Percentiles rank a stretch among this genome's conserved stretches.
These are phyloP conservation scores for Pediacus dermestoides DNA, from an alignment of 2,888 invertebrate species.

Conservation along the genomic window DNA sequence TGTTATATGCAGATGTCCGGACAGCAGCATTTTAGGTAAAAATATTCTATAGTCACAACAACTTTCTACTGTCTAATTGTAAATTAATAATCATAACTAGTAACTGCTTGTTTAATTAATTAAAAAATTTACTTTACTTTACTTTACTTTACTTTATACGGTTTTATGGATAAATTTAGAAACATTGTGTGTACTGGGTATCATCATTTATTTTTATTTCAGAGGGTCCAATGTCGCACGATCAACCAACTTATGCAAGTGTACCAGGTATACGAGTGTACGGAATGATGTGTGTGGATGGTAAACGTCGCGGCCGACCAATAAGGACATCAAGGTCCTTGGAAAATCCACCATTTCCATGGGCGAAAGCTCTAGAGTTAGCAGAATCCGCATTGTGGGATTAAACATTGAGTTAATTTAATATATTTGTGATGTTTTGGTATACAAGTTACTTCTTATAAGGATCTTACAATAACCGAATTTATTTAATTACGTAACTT, in stretches of 20 bases:
- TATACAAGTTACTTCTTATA: conserved; percentile 11
- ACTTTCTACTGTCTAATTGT: not conserved
- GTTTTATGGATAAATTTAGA: too few species aligned
- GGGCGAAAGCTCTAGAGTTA: conserved; percentile 72
- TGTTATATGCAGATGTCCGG: conserved; percentile 87
- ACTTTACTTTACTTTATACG: too few species aligned
- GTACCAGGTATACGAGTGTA: conserved; percentile 91
- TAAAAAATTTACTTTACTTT: not conserved
- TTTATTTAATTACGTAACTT: conserved; percentile 14
- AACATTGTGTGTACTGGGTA: too few species aligned
- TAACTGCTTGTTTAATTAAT: too few species aligned
- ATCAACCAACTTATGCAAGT: conserved; percentile 89
- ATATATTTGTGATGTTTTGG: conserved; percentile 16
- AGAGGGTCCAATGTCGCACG: conserved; percentile 94
- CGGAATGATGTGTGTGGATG: conserved; percentile 86
- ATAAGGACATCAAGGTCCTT: conserved; percentile 50
- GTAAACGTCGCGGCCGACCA: conserved; percentile 46
- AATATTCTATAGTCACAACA: too few species aligned
- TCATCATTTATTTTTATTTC: conserved; percentile 31
- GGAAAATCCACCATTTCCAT: conserved; percentile 65
- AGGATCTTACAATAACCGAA: conserved; percentile 13
- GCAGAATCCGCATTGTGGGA: conserved; percentile 69
- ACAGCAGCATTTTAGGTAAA: conserved; percentile 78
- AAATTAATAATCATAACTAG: conserved; percentile 1
- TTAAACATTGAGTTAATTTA: conserved; percentile 23